Evolutionary conservation across 2,888 invertebrate genomes (phyloP), one percentile per base, ranked within the genome.

Genomic region (Plagiodera versicolora): DNA sequence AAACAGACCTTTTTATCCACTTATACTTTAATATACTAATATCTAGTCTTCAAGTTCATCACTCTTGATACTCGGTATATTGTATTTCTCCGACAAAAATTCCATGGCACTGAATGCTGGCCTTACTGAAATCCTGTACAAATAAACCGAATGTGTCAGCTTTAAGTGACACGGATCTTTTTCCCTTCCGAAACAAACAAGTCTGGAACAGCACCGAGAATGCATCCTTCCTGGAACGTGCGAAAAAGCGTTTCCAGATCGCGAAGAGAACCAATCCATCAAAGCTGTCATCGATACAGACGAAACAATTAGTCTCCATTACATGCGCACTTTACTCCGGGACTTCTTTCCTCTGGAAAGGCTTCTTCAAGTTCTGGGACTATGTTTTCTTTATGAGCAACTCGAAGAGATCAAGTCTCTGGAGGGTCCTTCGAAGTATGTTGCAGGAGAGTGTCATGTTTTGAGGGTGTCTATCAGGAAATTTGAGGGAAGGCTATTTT

Each of bases 241-340:
- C 8, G 32, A 32, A 32, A 32, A 39, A 39, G 2, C 14, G 39
- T 56, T 58, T 48, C 39, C 49, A 56, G 61, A 59, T 62, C 69
- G 70, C 69, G 70, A 64, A 56, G 69, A 60, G 50, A 58, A 64
- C 63, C 64, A 68, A 71, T 71, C 69, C 67, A 70, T 71, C 70
- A 71, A 64, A 46, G 17, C 68, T 68, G 71, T 67, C 68, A 68
- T 64, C 64, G 58, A 55, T 60, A 55, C 61, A 60, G 62, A 69
- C 64, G 66, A 66, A 67, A 65, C 69, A 70, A 71, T 71, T 71
- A 71, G 71, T 71, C 68, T 68, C 68, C 62, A 69, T 71, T 70
- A 67, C 69, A 67, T 64, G 68, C 67, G 68, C 67, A 63, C 66
- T 63, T 61, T 60, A 57, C 60, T 57, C 58, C 56, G 20, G 48